Evolutionary conservation across 1,140 invertebrate species (phyloP), one percentile per base, ranked within the genome.

Genomic region (Coboldia fuscipes): DNA sequence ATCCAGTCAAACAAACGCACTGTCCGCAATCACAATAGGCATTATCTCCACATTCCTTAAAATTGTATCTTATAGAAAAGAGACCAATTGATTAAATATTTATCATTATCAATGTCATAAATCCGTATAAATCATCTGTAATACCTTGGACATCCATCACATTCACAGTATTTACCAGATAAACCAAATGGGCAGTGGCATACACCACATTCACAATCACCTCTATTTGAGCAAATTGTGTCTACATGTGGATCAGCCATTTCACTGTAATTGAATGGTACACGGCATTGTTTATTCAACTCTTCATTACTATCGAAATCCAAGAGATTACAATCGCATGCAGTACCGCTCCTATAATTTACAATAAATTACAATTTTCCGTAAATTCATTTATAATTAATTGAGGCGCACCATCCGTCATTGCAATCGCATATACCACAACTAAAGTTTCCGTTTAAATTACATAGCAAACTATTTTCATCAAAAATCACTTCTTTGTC

Each of bases 1-100:
- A 92, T 22, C 68, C 77, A 10, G 60, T 47, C 8, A 67, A 58
- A 48, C 85, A 90, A 0, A 62, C 51, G 52, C 85, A 90, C 24
- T 62, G 52, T 0, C 81, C 82, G 48, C 83, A 89, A 10, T 64
- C 60, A 45, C 81, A 84, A 2, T 52, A 61, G 4, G 75, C 77
- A 29, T 69, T 65, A 20, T 65, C 58, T 3, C 43, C 43, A 13
- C 64, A 60, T 7, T 63, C 62, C 33, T 56, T 26, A 7, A 43
- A 42, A 27, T 33, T n/a, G n/a, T n/a, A n/a, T n/a, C n/a, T n/a
- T n/a, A n/a, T n/a, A n/a, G n/a, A n/a, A n/a, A n/a, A n/a, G n/a
- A n/a, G n/a, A n/a, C n/a, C n/a, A n/a, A n/a, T n/a, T n/a, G n/a
- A n/a, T n/a, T n/a, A n/a, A 60, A 22, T 6, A 13, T 29, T 15